Conservation (phyloP, 2,113 vertebrate genomes). For the Hyla sarda region DNA sequence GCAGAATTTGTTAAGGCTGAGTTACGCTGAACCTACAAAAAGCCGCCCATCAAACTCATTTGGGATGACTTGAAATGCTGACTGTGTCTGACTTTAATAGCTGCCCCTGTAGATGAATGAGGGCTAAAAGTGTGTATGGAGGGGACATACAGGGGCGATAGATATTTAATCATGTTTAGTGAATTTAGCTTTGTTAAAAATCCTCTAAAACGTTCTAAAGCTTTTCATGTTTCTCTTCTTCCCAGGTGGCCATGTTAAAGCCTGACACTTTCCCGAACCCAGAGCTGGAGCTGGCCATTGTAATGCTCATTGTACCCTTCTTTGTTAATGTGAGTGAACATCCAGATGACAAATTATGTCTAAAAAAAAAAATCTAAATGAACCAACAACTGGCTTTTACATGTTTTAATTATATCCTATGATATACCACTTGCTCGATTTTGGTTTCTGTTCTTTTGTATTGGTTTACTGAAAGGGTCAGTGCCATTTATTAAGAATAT, state of each 20-base stretch:
- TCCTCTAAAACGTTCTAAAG: background rate
- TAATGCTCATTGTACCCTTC: slow-evolving; percentile 98
- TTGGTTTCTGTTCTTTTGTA: background rate
- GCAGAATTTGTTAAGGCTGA: background rate
- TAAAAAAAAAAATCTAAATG: no score
- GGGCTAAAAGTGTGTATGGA: background rate
- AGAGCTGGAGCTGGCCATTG: slow-evolving; percentile 91
- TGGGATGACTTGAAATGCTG: no score
- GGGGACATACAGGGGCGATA: no score
- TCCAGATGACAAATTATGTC: background rate
- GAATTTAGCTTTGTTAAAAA: background rate
- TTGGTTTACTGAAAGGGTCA: background rate
- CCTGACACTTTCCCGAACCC: slow-evolving; percentile 84
- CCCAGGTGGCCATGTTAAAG: slow-evolving; percentile 89
- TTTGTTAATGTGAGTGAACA: slow-evolving; percentile 89
- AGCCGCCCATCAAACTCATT: no score
- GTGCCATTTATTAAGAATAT: background rate
- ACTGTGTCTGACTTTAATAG: no score
- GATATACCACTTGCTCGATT: no score
- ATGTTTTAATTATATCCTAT: no score
- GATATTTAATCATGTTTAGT: background rate
- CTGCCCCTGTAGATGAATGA: background rate
- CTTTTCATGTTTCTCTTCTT: background rate
- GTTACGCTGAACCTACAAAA: no score
- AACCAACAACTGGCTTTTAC: no score